Conservation (phyloP, 2,888 invertebrate species). For the Augiades crinisus region DNA sequence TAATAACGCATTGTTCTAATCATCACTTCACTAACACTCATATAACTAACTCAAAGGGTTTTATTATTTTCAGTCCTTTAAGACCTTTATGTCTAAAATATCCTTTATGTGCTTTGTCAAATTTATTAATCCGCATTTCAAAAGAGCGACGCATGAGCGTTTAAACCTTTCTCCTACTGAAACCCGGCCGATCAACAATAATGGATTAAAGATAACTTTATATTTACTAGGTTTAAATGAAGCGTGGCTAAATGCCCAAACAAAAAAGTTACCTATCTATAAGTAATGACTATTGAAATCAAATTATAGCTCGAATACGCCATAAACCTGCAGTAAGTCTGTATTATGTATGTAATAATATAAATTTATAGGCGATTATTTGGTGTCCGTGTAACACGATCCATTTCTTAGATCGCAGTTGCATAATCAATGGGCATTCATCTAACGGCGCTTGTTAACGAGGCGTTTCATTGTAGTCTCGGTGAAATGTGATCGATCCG, state of each 20-base stretch:
- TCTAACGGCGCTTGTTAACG: slow-evolving; percentile 49
- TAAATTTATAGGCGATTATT: slow-evolving; percentile 51
- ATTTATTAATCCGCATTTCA: no score
- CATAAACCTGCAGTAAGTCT: slow-evolving; percentile 25
- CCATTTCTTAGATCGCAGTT: slow-evolving; percentile 49
- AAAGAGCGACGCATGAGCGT: no score
- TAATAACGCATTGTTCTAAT: no score
- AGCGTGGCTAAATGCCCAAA: background rate
- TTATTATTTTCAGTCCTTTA: no score
- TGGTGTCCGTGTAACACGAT: slow-evolving; percentile 48
- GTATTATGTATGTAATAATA: slow-evolving; percentile 42
- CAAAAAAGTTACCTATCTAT: background rate
- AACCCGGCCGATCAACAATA: no score
- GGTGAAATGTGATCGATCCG: slow-evolving; percentile 46
- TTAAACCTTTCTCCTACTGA: no score
- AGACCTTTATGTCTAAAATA: no score
- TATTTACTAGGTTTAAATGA: background rate
- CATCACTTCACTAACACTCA: no score
- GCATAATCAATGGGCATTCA: slow-evolving; percentile 52
- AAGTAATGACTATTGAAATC: background rate
- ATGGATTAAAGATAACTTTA: no score
- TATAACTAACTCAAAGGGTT: no score
- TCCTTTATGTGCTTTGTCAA: no score
- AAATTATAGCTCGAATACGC: background rate
- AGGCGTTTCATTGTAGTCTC: slow-evolving; percentile 43